Evolutionary conservation across 2,113 vertebrate species (phyloP).

Genomic region (Conger conger): DNA sequence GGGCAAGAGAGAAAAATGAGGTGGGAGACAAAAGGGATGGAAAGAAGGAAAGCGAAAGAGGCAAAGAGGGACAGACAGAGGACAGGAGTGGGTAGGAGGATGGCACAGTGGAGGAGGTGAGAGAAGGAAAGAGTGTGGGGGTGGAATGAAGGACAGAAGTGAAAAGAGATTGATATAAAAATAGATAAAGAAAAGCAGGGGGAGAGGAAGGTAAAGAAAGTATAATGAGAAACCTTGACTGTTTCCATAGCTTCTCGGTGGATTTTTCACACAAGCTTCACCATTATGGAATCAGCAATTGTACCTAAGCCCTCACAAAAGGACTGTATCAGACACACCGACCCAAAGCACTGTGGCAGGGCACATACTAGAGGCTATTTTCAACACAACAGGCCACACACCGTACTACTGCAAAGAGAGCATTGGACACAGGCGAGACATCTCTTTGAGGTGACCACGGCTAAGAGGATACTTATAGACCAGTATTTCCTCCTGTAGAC

Average conservation of each 20-base stretch:
- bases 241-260: not conserved
- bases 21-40: not conserved
- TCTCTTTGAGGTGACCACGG: not conserved
- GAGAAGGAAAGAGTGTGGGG: not conserved
- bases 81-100: not conserved
- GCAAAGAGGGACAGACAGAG: slow-evolving; percentile 25
- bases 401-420: not conserved
- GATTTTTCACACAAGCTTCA: not conserved
- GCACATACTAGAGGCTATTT: not conserved
- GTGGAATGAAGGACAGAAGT: not conserved
- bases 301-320: not conserved
- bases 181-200: not conserved
- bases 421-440: not conserved
- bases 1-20: not conserved
- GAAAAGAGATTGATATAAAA: not conserved
- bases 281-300: not conserved
- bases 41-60: slow-evolving; percentile 4
- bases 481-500: too few species aligned
- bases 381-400: not conserved
- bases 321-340: not conserved
- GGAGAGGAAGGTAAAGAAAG: not conserved
- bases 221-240: not conserved
- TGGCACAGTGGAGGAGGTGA: slow-evolving; percentile 7
- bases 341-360: too few species aligned
- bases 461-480: not conserved